phyloP scores from a whole-genome alignment of 2,888 invertebrate genomes.

The Ophion obscuratus region DNA sequence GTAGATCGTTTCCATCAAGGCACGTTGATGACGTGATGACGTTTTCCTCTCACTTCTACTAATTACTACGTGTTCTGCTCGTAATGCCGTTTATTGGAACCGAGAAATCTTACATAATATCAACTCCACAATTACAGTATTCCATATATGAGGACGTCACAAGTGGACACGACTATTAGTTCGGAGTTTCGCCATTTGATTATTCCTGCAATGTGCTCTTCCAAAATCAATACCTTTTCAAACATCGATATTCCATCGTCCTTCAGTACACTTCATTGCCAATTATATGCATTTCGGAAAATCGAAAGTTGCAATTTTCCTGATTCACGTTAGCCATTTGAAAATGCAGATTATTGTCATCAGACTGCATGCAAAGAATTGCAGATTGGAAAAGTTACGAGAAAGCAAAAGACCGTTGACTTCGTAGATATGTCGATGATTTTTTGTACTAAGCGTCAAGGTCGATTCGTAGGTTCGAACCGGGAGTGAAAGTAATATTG shows the following conservation, averaged over 20 bases:
- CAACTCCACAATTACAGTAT: not conserved
- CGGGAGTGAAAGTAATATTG: conserved; percentile 54
- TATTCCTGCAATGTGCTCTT: not conserved
- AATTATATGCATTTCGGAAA: not conserved
- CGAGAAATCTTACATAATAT: not conserved
- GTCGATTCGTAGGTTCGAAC: conserved; percentile 19
- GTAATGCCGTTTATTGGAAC: not conserved
- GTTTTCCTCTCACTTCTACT: not conserved
- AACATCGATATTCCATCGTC: not conserved
- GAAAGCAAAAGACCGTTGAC: not conserved
- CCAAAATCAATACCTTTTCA: not conserved
- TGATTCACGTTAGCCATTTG: not conserved
- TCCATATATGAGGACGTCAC: not conserved
- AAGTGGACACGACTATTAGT: not conserved
- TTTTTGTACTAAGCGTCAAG: conserved; percentile 23
- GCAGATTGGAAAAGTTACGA: not conserved
- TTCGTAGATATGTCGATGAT: not conserved
- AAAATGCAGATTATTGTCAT: not conserved
- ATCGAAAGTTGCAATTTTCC: not conserved
- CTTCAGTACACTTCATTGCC: not conserved
- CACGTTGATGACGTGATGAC: not conserved
- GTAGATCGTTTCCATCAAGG: not conserved
- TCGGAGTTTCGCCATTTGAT: too few relatives aligned
- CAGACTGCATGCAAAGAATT: not conserved
- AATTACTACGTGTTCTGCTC: not conserved